Evolutionary conservation across 2,888 invertebrate genomes (phyloP), one percentile per base, ranked within the genome.

Genomic region (Mesorhabditis spiculigera): DNA sequence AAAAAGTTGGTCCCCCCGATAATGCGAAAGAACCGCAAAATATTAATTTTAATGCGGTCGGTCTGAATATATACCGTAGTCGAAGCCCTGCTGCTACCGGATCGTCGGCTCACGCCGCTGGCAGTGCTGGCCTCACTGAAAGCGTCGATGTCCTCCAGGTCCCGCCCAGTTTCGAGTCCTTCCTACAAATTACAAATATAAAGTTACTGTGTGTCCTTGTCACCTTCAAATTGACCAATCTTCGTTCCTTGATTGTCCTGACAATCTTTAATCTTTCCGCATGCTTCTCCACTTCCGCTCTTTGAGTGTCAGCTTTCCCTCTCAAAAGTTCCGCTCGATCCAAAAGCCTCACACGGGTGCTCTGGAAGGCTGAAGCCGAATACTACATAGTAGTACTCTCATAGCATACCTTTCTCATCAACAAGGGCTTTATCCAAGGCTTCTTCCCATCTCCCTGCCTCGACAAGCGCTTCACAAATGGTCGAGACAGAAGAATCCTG

Each of bases 231-330:
- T 73, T 72, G 10, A 67, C 71, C 8, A 83, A 65, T 66, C 73
- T 71, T 43, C 68, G 72, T 65, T 76, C 65, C 63, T 83, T 83
- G 28, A 44, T 75, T 5, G 73, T 69, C 41, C 83, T 63, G 4
- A 83, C 74, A 0, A 75, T 68, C 50, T 65, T 69, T 43, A 83
- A 63, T n/a, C 83, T 71, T 13, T 70, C 65, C 3, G 66, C 43
- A 61, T 74, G 65, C 65, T 71, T 71, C 28, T 67, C n/a, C 50
- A 67, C 5, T 67, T 61, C 41, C n/a, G 8, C 10, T n/a, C 10
- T 13, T 50, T 50, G 8, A 13, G 58, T n/a, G 58, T 50, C n/a
- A n/a, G 58, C 58, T n/a, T 10, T 50, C 58, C 10, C 8, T 13
- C 8, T 10, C 10, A 50, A n/a, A 13, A 10, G 58, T n/a, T 50